Base-by-base conservation (phyloP, 2,888 invertebrate species). In the Leistus spinibarbis region DNA sequence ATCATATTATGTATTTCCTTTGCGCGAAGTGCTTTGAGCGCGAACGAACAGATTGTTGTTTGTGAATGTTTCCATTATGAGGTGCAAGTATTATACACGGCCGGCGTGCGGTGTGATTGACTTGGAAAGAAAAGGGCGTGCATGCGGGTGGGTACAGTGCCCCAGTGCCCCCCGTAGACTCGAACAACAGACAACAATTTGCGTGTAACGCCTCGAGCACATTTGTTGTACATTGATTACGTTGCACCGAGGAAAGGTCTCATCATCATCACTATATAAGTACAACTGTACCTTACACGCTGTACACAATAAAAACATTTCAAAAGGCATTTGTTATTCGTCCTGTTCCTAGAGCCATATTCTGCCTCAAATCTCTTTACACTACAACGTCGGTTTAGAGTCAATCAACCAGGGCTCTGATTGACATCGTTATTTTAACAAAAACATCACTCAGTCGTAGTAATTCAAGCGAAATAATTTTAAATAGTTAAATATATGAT, bases 161-260 rank as follows among this genome's bases (percentile, higher is more conserved):
- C 57, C 57, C 57, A 57, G 57, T 57, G 64, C 64, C 64, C 64
- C 64, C 64, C 27, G 64, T 64, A 23, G 64, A 13, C 17, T 17
- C 22, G 27, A 23, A 64, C 64, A 64, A 64, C 64, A 27, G 27
- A 23, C n/a, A 64, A 64, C 60, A 60, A 60, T 60, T 60, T 60
- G 60, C 60, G 60, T 22, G 19, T 22, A 22, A 60, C 17, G 54
- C 54, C 54, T 54, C n/a, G n/a, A 54, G 54, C 54, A 54, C n/a
- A n/a, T n/a, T n/a, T n/a, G 17, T 54, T 54, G 54, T 54, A 54
- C 60, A 60, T 20, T 19, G 19, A 60, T 60, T 60, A 60, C 60
- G 9, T 7, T 60, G 60, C 60, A 16, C 13, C 40, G 40, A 60
- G 16, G 60, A 60, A 22, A 22, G 19, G 13, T 22, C 60, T 60